A percentile compares a stretch with the other conserved stretches of the same genome.
Conservation (phyloP, 2,888 invertebrate genomes). For the Eupeodes luniger region DNA sequence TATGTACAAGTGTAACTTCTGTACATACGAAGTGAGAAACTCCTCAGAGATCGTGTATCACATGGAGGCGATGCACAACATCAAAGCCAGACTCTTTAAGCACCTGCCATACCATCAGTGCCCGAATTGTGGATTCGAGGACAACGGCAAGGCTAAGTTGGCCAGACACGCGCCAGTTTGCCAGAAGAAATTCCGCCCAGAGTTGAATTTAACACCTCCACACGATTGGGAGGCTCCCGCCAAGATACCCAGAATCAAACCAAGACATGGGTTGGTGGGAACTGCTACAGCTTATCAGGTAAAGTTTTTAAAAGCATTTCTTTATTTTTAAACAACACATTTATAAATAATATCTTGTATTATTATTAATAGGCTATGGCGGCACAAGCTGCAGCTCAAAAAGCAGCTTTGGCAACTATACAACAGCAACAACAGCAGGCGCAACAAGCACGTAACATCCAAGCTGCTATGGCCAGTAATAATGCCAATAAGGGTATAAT, state of each 20-base stretch:
- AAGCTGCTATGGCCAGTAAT: constrained; percentile 79
- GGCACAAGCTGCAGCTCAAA: constrained; percentile 84
- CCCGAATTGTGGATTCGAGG: constrained; percentile 96
- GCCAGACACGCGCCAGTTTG: constrained; percentile 95
- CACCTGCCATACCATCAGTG: constrained; percentile 96
- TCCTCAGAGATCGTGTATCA: constrained; percentile 95
- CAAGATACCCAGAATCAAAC: constrained; percentile 90
- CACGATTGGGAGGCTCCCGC: constrained; percentile 97
- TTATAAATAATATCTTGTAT: not conserved
- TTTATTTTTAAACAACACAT: not conserved
- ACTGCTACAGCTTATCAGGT: constrained; percentile 85
- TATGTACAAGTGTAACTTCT: constrained; percentile 93
- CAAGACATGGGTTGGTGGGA: constrained; percentile 84
- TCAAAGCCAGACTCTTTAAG: constrained; percentile 92
- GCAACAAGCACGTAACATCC: constrained; percentile 82
- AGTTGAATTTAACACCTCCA: constrained; percentile 93
- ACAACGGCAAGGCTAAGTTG: constrained; percentile 95
- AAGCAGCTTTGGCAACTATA: constrained; percentile 83
- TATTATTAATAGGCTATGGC: constrained; percentile 82
- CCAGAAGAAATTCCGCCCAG: constrained; percentile 94
- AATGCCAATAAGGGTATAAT: constrained; percentile 79
- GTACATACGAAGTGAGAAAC: constrained; percentile 91
- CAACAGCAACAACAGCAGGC: constrained; percentile 82
- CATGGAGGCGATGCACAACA: constrained; percentile 95
- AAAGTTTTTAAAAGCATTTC: constrained; percentile 3